Evolutionary conservation across 2,113 vertebrate species (phyloP), one percentile per base, ranked within the genome.

Genomic region (Macrotis lagotis): DNA sequence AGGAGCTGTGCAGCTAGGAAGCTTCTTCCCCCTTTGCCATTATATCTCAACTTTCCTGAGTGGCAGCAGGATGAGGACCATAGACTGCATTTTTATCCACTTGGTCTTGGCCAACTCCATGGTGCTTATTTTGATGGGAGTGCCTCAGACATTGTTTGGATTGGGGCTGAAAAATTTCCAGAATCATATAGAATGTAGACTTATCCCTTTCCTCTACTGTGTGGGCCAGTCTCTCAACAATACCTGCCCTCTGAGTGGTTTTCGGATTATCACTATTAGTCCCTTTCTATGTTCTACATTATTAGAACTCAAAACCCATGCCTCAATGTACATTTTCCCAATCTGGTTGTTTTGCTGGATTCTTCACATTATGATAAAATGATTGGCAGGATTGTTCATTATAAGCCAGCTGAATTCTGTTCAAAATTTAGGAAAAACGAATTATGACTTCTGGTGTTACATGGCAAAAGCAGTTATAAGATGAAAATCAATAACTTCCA

Each of bases 81-180:
- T 24, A 53, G 48, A 88, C 66, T 47, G 47, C 31, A 90, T 95
- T 83, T 26, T 94, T 37, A 83, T 0, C 50, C 95, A 94, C 0
- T 50, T 88, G 44, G 88, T 47, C 44, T 22, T 53, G 53, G 92
- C 88, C 88, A 94, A 94, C 83, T 90, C 26, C 88, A 47, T 92
- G 25, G 37, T 92, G 47, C 91, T 95, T 83, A 83, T 90, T 51
- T 95, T 26, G 14, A 95, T 8, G 83, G 93, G 55, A 92, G 37
- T 88, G 25, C 48, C 50, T 55, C 88, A 90, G 91, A 90, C 22
- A 55, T 12, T 94, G 50, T 48, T 49, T 92, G 88, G 91, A 49
- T 92, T 95, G 31, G 48, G 37, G 49, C 83, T 92, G 88, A 74
- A 90, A 52, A 37, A 48, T 88, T 88, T 47, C 50, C 88, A 89